Evolutionary conservation across 2,797 vertebrate species (phyloP), one percentile per base, ranked within the genome.

Genomic region (Nannoperca australis): DNA sequence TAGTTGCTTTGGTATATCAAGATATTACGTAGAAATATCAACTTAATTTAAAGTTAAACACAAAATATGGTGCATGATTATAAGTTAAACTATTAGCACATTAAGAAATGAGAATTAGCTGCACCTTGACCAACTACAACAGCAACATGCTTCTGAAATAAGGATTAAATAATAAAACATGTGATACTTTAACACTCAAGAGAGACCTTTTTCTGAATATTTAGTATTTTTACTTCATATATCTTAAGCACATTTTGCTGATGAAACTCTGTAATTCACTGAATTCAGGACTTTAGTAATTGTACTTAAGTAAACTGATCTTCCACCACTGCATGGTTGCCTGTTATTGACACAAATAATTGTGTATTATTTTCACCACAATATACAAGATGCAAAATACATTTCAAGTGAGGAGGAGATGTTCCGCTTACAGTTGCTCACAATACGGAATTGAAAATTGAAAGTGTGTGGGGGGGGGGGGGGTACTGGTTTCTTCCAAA

Each of bases 391-490:
- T 11, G 27, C 2, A 40, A 42, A 61, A 51, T 0, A 22, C 10
- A 55, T 53, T 67, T 83, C 62, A 50, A 4, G 5, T 17, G 42
- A 87, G 77, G 63, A 27, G 6, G n/a, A 32, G 17, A 49, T 42
- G 63, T 84, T 85, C 73, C 81, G 15, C 34, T 78, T 49, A 15
- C 32, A 77, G 30, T 62, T 79, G 32, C 65, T 44, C 4, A 15
- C 61, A 65, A 81, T 20, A 49, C 1, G 56, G 47, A 82, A 79
- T 17, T 80, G 59, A 82, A 80, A 85, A 77, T 58, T 58, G 24
- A 38, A 27, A 77, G 64, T 59, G 38, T 60, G 45, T 49, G 49
- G 24, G 49, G 27, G 7, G 38, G 6, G 49, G 24, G 49, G 27
- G 7, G 38, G 6, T 18, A 5, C 1, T 27, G 12, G 11, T 49